Evolutionary conservation across 2,113 vertebrate species (phyloP).

Genomic region (Ceuthmochares aereus): DNA sequence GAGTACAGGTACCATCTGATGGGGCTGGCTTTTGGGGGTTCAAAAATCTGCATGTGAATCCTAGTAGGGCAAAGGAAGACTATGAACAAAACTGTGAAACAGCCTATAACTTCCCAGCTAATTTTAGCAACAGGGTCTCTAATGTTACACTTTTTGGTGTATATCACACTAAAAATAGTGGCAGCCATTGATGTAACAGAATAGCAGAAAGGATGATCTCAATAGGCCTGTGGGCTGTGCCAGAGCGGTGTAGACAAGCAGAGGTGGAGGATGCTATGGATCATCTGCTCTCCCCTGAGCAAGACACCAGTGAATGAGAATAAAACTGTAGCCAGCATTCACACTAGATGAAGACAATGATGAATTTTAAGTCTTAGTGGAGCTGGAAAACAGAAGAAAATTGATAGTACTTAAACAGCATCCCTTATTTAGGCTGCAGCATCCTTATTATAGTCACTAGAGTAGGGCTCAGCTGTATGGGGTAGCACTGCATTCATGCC

Average conservation of each 20-base stretch:
- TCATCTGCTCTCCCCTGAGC: background rate
- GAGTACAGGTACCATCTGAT: background rate
- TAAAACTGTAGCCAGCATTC: background rate
- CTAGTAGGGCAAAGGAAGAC: background rate
- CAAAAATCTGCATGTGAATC: background rate
- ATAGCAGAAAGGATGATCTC: background rate
- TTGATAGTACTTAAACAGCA: background rate
- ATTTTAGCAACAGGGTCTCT: conserved; percentile 15
- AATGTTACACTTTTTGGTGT: conserved; percentile 26
- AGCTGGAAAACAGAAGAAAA: background rate
- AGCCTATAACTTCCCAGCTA: conserved; percentile 35
- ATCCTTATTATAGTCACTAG: background rate
- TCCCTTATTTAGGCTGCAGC: background rate
- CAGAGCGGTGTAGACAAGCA: background rate
- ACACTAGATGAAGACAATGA: background rate
- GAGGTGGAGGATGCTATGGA: background rate
- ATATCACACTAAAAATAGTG: conserved; percentile 5
- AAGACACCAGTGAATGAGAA: background rate
- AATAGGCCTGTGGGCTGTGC: background rate
- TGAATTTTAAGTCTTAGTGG: background rate
- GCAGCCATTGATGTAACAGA: background rate
- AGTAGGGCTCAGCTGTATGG: background rate
- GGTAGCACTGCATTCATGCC: background rate
- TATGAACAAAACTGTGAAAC: background rate
- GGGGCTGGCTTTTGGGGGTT: background rate